These are phyloP conservation scores for Heliconius ismenius DNA, from an alignment of 2,888 invertebrate genomes.

Conservation along the genomic window DNA sequence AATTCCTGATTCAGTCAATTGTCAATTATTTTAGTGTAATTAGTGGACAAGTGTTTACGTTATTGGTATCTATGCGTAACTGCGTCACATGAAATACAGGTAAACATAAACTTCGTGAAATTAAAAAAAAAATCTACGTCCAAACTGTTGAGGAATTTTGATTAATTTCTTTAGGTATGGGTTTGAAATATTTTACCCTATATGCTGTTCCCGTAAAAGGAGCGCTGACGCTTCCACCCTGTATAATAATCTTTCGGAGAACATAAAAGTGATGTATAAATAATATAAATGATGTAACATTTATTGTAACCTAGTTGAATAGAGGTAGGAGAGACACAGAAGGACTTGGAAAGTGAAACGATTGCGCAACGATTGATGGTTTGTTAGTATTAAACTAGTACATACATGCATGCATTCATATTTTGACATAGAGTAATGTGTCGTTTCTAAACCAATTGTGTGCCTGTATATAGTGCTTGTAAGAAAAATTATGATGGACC, in stretches of 20 bases:
- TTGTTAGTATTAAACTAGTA: conserved; percentile 5
- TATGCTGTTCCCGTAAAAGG: too few species aligned
- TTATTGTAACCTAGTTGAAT: conserved; percentile 3
- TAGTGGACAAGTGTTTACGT: too few species aligned
- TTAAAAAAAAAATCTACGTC: too few species aligned
- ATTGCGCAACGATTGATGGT: conserved; percentile 9
- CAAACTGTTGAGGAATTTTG: too few species aligned
- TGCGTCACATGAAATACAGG: too few species aligned
- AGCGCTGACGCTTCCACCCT: too few species aligned
- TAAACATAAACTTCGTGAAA: too few species aligned
- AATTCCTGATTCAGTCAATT: background rate
- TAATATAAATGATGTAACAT: conserved; percentile 2
- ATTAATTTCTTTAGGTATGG: too few species aligned
- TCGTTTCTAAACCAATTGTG: conserved; percentile 18
- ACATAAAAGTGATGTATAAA: background rate
- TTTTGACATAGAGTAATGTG: conserved; percentile 17
- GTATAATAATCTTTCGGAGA: background rate
- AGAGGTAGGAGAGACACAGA: background rate
- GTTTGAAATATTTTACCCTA: too few species aligned
- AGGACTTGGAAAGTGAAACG: conserved; percentile 22
- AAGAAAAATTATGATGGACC: background rate
- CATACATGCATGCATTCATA: background rate
- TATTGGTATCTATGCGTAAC: too few species aligned
- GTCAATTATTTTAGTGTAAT: too few species aligned
- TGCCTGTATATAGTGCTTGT: background rate